phyloP scores from a whole-genome alignment of 2,113 vertebrate species.

The Cyanoderma ruficeps region DNA sequence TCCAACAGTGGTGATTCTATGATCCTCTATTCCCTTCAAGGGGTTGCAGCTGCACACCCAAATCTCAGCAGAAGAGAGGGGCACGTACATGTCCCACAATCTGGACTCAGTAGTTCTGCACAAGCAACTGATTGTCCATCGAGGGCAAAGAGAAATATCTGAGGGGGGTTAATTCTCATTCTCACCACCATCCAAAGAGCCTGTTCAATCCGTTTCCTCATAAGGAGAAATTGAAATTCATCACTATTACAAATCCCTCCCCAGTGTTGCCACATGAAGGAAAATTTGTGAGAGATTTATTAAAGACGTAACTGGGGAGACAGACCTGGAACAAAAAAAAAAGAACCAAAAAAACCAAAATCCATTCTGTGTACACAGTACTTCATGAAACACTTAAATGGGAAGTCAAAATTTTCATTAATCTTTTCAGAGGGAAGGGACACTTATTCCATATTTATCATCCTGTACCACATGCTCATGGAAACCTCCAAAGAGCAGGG shows the following conservation, averaged over 20 bases:
- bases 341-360: neutral
- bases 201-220: neutral
- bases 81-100: fast-evolving
- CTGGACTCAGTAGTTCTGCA: neutral
- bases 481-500: neutral
- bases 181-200: neutral
- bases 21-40: neutral
- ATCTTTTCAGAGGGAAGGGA: neutral
- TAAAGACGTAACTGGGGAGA: neutral
- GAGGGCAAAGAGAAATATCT: neutral
- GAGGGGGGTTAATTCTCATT: neutral
- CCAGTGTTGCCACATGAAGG: neutral
- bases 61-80: neutral
- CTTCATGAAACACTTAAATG: neutral
- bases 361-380: neutral
- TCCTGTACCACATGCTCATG: neutral
- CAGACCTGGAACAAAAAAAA: neutral
- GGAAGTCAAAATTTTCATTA: neutral
- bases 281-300: neutral
- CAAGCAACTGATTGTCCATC: neutral
- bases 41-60: neutral
- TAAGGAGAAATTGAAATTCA: neutral
- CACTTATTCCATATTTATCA: neutral
- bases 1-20: neutral
- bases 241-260: neutral